phyloP scores from a whole-genome alignment of 1,140 invertebrate genomes.

The Caenorhabditis briggsae region DNA sequence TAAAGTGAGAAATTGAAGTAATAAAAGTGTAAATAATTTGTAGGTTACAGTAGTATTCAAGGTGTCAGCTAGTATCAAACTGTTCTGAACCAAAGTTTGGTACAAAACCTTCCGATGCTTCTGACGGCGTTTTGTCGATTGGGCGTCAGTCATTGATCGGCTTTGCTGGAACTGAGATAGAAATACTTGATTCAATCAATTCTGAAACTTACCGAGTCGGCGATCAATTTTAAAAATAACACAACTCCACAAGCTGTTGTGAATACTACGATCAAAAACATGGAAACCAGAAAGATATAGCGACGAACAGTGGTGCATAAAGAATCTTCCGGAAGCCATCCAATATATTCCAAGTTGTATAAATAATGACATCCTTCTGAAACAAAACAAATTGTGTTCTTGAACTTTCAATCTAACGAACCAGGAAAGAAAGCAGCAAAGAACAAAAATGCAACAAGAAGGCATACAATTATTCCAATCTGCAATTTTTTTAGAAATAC shows the following conservation, averaged over 20 bases:
- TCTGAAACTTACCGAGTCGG: constrained; percentile 1
- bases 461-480: constrained; percentile 26
- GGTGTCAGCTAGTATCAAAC: constrained; percentile 1
- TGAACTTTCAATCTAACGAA: background rate
- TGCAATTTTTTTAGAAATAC: background rate
- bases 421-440: constrained; percentile 30
- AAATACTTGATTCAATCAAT: background rate
- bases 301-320: background rate
- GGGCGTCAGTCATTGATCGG: background rate
- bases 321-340: constrained; percentile 8
- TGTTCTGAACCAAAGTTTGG: constrained; percentile 9
- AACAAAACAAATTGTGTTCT: background rate
- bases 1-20: background rate
- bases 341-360: constrained; percentile 22
- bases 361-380: constrained; percentile 35
- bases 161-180: background rate
- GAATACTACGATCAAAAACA: constrained; percentile 1
- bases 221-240: constrained; percentile 6
- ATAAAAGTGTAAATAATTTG: background rate
- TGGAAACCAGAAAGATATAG: background rate
- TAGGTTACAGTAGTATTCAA: constrained; percentile 27
- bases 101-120: background rate
- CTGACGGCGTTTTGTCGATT: background rate
- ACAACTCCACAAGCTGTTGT: background rate
- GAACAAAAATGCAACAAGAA: background rate